Evolutionary conservation across 2,797 vertebrate genomes (phyloP).

Genomic region (Coregonus suidteri): DNA sequence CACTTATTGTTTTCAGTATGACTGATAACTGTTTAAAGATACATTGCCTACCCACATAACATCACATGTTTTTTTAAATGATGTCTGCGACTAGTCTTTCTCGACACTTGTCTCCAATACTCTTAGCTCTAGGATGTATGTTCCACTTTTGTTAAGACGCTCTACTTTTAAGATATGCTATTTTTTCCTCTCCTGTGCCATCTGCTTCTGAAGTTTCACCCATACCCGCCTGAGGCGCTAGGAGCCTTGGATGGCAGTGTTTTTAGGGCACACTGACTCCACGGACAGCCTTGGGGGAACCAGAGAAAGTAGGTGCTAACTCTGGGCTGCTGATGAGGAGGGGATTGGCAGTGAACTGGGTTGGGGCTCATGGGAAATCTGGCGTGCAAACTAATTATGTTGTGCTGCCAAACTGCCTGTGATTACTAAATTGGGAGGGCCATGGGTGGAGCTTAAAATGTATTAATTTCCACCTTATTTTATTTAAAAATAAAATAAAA

Average conservation of each 20-base stretch:
- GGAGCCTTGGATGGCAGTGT: constrained; percentile 72
- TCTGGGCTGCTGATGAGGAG: constrained; percentile 74
- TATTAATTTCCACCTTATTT: constrained; percentile 72
- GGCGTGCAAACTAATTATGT: constrained; percentile 77
- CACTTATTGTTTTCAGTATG: not conserved
- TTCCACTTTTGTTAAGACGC: constrained; percentile 72
- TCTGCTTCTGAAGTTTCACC: constrained; percentile 81
- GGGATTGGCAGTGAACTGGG: constrained; percentile 73
- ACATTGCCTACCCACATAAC: constrained; percentile 50
- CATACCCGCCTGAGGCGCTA: constrained; percentile 74
- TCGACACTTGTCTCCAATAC: constrained; percentile 62
- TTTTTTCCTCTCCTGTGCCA: constrained; percentile 68
- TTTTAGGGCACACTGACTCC: constrained; percentile 75
- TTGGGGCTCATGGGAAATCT: constrained; percentile 81
- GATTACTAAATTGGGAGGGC: constrained; percentile 75
- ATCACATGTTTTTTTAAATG: constrained; percentile 47
- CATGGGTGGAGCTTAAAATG: constrained; percentile 69
- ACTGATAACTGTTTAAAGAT: constrained; percentile 20
- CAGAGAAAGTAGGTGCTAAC: constrained; percentile 82
- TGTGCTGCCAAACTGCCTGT: constrained; percentile 74
- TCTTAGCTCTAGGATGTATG: constrained; percentile 68
- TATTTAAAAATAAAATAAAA: constrained; percentile 40
- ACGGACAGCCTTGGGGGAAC: constrained; percentile 72
- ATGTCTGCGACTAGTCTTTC: constrained; percentile 54
- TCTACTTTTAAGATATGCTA: constrained; percentile 74